Evolutionary conservation across 2,113 vertebrate genomes (phyloP).

Genomic region (Hemiscyllium ocellatum): DNA sequence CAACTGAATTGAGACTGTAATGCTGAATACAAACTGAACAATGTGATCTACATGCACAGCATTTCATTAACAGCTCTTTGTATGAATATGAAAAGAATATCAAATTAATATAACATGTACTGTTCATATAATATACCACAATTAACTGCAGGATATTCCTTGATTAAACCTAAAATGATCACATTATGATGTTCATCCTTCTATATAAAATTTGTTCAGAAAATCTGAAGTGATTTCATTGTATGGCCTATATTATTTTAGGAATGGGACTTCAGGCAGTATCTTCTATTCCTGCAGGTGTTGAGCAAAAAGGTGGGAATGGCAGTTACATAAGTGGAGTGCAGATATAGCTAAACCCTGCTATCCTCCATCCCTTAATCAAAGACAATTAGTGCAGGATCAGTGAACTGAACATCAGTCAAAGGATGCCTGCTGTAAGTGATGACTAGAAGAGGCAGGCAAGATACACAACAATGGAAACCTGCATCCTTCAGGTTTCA

Average conservation of each 20-base stretch:
- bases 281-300: too few species aligned
- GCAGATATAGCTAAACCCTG: too few species aligned
- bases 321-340: too few species aligned
- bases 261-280: not conserved
- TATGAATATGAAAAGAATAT: not conserved
- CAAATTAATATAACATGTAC: not conserved
- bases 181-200: not conserved
- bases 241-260: not conserved
- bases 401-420: too few species aligned
- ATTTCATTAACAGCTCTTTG: slow-evolving; percentile 16
- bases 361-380: too few species aligned
- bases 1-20: not conserved
- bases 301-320: too few species aligned
- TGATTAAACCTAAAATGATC: slow-evolving; percentile 3
- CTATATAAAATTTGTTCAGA: not conserved
- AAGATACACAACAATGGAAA: too few species aligned
- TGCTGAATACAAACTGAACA: slow-evolving; percentile 26
- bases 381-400: too few species aligned
- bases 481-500: not conserved
- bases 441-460: too few species aligned
- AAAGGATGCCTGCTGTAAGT: too few species aligned
- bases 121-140: not conserved
- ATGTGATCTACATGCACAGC: not conserved
- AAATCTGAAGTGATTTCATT: not conserved
- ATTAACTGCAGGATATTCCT: not conserved